phyloP scores from a whole-genome alignment of 2,797 vertebrate species.

The Rhynchotus rufescens region DNA sequence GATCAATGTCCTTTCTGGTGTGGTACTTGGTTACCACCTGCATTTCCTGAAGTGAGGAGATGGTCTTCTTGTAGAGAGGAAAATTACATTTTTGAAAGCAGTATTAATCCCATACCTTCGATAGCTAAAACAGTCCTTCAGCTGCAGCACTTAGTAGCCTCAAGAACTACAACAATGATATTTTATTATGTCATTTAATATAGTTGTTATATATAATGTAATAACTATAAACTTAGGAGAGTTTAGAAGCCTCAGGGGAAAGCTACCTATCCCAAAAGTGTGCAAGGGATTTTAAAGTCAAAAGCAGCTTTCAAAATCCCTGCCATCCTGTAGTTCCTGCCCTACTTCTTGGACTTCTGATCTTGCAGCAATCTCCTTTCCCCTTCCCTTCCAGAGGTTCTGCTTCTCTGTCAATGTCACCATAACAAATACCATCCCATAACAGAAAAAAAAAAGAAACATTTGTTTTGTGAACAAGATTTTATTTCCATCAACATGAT shows the following conservation, averaged over 20 bases:
- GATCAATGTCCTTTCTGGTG: not conserved
- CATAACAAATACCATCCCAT: not conserved
- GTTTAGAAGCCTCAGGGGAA: not conserved
- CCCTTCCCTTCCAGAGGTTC: not conserved
- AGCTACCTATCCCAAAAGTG: not conserved
- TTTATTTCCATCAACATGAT: rapidly evolving
- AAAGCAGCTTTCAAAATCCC: not conserved
- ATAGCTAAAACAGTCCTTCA: not conserved
- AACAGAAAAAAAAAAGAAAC: not conserved
- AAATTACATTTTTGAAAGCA: not conserved
- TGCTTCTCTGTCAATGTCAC: not conserved
- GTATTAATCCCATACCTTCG: rapidly evolving
- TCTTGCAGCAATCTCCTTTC: not conserved
- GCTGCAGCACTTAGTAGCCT: not conserved
- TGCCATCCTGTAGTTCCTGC: not conserved
- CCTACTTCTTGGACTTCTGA: not conserved
- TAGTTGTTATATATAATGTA: no score
- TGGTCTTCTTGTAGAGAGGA: not conserved
- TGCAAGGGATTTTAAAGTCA: not conserved
- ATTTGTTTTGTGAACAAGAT: not conserved
- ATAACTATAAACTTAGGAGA: rapidly evolving
- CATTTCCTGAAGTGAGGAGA: not conserved
- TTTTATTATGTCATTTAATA: not conserved
- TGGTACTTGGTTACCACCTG: not conserved
- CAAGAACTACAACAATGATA: not conserved